Conservation (phyloP, 2,113 vertebrate genomes). For the Xenotilapia leptura region DNA sequence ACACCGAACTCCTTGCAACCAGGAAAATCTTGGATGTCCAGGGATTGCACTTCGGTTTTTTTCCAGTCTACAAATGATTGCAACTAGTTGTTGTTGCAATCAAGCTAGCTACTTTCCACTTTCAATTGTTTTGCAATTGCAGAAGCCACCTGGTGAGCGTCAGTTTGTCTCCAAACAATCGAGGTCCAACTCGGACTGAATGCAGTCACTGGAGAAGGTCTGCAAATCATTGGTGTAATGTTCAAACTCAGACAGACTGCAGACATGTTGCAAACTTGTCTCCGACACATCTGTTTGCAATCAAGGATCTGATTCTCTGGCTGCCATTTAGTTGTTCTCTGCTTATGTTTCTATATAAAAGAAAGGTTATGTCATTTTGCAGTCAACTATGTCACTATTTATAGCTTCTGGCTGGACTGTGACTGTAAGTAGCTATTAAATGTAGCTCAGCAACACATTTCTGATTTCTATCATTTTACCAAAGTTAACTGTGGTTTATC, state of each 20-base stretch:
- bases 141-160: accelerated
- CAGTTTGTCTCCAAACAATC: background rate
- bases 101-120: background rate
- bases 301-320: background rate
- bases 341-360: background rate
- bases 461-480: accelerated
- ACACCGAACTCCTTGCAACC: accelerated
- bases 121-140: background rate
- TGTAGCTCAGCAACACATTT: background rate
- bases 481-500: background rate
- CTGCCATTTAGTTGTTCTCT: background rate
- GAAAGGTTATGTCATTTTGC: background rate
- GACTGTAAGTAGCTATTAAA: accelerated
- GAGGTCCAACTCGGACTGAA: background rate
- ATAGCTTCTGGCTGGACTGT: background rate
- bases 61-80: background rate
- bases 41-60: background rate
- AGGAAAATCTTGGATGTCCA: background rate
- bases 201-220: background rate
- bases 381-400: background rate
- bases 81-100: background rate
- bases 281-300: background rate
- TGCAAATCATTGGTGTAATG: background rate
- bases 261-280: background rate
- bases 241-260: background rate